Conservation (phyloP, 2,888 invertebrate species). For the Trichacis sp. region DNA sequence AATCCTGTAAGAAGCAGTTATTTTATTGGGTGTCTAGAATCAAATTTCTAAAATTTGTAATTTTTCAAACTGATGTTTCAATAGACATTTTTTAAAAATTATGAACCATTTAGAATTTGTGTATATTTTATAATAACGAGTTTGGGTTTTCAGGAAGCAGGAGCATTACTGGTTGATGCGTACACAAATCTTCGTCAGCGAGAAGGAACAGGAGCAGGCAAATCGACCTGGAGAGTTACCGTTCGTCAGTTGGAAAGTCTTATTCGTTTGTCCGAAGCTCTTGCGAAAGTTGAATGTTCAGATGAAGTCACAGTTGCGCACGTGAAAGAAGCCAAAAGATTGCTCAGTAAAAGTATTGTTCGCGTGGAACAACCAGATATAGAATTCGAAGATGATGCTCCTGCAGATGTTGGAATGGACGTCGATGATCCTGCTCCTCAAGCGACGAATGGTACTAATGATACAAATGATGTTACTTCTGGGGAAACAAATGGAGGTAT, state of each 20-base stretch:
- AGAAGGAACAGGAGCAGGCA: conserved; percentile 79
- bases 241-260: conserved; percentile 96
- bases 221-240: conserved; percentile 94
- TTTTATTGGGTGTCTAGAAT: too few relatives aligned
- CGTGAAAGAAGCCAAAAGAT: conserved; percentile 90
- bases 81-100: too few relatives aligned
- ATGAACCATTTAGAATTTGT: too few relatives aligned
- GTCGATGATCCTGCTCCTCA: too few relatives aligned
- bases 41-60: too few relatives aligned
- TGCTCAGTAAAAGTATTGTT: conserved; percentile 96
- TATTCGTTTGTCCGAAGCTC: conserved; percentile 95
- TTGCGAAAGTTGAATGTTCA: conserved; percentile 95
- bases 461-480: too few relatives aligned
- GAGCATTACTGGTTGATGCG: conserved; percentile 85
- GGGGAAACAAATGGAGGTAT: too few relatives aligned
- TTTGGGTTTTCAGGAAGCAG: conserved; percentile 80
- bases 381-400: conserved; percentile 83
- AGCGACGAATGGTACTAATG: too few relatives aligned
- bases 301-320: conserved; percentile 89
- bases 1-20: conserved; percentile 77
- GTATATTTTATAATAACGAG: too few relatives aligned
- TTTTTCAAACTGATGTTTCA: too few relatives aligned
- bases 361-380: conserved; percentile 98
- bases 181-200: conserved; percentile 89
- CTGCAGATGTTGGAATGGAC: conserved; percentile 53